These are phyloP conservation scores for Lycocerus yunnanus DNA, from an alignment of 2,888 invertebrate genomes.

Conservation along the genomic window DNA sequence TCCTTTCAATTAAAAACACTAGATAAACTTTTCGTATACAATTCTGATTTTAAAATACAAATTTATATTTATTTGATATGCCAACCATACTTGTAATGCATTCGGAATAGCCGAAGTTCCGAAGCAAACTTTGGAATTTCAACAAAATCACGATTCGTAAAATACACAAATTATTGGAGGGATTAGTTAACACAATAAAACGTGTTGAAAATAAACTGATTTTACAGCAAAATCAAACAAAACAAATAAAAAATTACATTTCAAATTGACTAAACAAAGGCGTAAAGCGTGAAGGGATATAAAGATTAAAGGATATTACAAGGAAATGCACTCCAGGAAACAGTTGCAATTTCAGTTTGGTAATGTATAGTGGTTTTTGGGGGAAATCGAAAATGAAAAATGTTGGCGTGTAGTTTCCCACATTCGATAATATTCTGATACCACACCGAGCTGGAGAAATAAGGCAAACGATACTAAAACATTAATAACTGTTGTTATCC, in stretches of 20 bases:
- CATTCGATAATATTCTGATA: not conserved
- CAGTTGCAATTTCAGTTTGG: conserved; percentile 4
- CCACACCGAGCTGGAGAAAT: not conserved
- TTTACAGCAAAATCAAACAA: conserved; percentile 9
- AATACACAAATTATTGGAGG: conserved; percentile 15
- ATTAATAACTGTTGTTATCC: too few relatives aligned
- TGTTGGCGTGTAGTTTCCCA: not conserved
- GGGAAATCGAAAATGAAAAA: conserved; percentile 4
- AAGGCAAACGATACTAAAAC: not conserved
- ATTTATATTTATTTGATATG: not conserved
- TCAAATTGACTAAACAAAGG: not conserved
- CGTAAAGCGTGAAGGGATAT: conserved; percentile 5
- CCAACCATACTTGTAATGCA: not conserved
- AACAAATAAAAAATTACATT: conserved; percentile 4
- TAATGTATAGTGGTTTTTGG: conserved; percentile 3
- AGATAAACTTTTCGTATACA: not conserved
- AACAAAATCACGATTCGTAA: conserved; percentile 9
- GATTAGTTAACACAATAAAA: conserved; percentile 13
- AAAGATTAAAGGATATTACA: conserved; percentile 3
- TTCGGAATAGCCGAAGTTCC: not conserved
- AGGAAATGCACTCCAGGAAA: conserved; percentile 4
- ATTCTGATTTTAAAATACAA: not conserved
- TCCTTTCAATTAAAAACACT: not conserved
- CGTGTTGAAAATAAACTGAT: conserved; percentile 10
- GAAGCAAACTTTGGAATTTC: conserved; percentile 1